Evolutionary conservation across 2,797 vertebrate species (phyloP).

Genomic region (Hybognathus amarus): DNA sequence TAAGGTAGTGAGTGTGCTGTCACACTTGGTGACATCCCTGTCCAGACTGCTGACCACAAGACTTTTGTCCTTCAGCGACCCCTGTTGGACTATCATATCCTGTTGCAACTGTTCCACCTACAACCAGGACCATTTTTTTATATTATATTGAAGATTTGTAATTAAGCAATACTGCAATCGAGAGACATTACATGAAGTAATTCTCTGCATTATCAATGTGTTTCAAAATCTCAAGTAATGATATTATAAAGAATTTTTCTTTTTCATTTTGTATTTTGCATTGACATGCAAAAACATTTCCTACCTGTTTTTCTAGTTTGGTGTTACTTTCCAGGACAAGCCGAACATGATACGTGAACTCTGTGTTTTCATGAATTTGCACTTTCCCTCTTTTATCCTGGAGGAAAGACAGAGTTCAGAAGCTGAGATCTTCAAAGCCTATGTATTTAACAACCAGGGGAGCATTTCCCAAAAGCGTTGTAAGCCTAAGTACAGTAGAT

Average conservation of each 20-base stretch:
- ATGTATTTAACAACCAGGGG: background rate
- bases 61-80: conserved; percentile 80
- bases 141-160: background rate
- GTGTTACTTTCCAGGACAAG: conserved; percentile 85
- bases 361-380: conserved; percentile 80
- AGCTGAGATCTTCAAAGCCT: background rate
- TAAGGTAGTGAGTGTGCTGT: conserved; percentile 74
- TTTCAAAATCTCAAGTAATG: background rate
- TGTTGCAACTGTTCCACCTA: conserved; percentile 86
- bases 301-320: conserved; percentile 83
- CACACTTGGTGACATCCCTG: conserved; percentile 80
- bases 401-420: conserved; percentile 36
- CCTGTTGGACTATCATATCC: conserved; percentile 81
- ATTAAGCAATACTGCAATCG: background rate
- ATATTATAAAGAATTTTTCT: background rate
- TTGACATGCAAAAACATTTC: background rate
- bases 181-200: background rate
- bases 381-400: conserved; percentile 81
- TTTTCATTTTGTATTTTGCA: background rate
- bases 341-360: conserved; percentile 84
- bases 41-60: conserved; percentile 81
- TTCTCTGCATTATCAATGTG: background rate
- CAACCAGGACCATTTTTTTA: background rate
- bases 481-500: background rate
- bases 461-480: background rate